Evolutionary conservation across 92 coral and sea anemone genomes (phyloP), one percentile per base, ranked within the genome.

Genomic region (Blastomussa wellsi): DNA sequence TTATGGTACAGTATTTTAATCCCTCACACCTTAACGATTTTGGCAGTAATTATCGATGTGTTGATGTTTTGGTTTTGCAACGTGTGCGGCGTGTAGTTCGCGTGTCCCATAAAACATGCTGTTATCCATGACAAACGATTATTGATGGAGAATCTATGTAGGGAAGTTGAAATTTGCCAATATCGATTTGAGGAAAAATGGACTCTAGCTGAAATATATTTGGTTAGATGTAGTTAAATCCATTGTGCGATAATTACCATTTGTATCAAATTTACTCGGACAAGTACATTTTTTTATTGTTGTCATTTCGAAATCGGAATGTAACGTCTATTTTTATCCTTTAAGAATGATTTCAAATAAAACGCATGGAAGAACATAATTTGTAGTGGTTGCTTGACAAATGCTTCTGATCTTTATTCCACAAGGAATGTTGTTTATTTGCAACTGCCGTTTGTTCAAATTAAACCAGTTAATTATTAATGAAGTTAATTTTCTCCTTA

Each of bases 391-490:
- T 57, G 22, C 26, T 22, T 57, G 65, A 5, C 12, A 57, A 57
- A 57, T 57, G 65, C 12, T n/a, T 22, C 7, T 22, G 9, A 22
- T 62, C 32, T 62, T 62, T 62, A 42, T 65, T 31, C 42, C 38
- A 15, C 38, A 8, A 17, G 83, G 83, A 64, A 79, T 79, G 59
- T 52, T 70, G 75, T 70, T 60, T 79, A 64, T 24, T 29, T 31
- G 39, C 60, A 62, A 42, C 92, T 64, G 72, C 72, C 69, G 78
- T 74, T 59, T 78, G 24, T 67, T 55, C 57, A 38, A 73, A 70
- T 48, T 84, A 81, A 81, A 73, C 76, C 19, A 62, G 73, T 79
- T 87, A 87, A 55, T 65, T 48, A 48, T 57, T 86, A 39, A 70
- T 26, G 72, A 36, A 6, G 44, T 32, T n/a, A n/a, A n/a, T n/a